These are phyloP conservation scores for Crypturellus tataupa DNA, from an alignment of 2,797 vertebrate genomes.

Conservation along the genomic window DNA sequence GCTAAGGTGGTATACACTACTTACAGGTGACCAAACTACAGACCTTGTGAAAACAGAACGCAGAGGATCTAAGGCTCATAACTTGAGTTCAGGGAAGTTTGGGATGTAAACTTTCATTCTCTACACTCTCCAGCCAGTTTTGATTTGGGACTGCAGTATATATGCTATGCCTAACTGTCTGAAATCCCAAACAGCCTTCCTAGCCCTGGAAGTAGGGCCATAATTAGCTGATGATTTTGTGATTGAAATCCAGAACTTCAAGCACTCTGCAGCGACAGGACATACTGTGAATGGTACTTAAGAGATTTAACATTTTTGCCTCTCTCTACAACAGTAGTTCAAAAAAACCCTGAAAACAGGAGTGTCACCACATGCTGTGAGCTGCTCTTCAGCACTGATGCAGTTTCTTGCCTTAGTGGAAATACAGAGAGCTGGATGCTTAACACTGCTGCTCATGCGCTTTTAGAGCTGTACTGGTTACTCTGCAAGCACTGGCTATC, in stretches of 20 bases:
- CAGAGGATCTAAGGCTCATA: conserved; percentile 8
- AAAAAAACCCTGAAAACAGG: background rate
- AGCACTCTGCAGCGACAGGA: background rate
- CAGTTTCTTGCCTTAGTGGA: background rate
- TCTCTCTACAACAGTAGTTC: background rate
- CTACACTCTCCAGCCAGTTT: background rate
- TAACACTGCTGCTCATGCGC: background rate
- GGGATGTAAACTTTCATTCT: background rate
- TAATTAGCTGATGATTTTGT: background rate
- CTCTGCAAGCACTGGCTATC: background rate
- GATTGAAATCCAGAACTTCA: background rate
- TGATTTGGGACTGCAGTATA: background rate
- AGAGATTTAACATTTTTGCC: background rate
- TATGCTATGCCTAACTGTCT: background rate
- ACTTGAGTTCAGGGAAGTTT: background rate
- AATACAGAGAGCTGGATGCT: background rate
- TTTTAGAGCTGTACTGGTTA: background rate
- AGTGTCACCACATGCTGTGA: background rate
- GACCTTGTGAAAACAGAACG: background rate
- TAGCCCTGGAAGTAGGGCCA: background rate
- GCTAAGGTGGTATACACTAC: background rate
- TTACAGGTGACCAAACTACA: background rate
- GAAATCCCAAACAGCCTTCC: background rate
- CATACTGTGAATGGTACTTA: background rate
- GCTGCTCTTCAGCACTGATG: background rate